Percentiles rank a stretch among this genome's conserved stretches.
Conservation (phyloP, 2,797 vertebrate species). For the Loris lydekkerianus region DNA sequence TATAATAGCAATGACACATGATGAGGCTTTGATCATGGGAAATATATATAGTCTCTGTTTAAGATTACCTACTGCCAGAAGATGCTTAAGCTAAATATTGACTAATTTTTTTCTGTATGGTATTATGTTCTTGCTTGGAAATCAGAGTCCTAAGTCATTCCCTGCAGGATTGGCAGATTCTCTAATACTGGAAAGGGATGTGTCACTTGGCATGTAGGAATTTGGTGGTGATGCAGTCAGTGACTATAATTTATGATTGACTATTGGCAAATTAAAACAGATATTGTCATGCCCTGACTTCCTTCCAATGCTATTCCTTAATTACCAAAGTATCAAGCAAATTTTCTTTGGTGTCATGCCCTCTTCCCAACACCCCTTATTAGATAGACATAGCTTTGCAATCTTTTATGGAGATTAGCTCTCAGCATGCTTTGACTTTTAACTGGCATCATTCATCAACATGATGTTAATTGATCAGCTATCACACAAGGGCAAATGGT, state of each 20-base stretch:
- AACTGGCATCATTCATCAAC: slow-evolving; percentile 37
- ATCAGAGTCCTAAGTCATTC: not conserved
- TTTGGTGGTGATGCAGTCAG: not conserved
- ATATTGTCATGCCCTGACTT: not conserved
- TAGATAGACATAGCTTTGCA: not conserved
- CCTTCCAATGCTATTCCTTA: slow-evolving; percentile 7
- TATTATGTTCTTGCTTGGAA: slow-evolving; percentile 38
- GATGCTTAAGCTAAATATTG: not conserved
- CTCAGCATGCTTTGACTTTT: not conserved
- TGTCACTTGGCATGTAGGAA: not conserved
- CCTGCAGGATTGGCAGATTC: not conserved
- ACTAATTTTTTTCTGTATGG: not conserved
- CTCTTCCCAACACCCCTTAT: not conserved
- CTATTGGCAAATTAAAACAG: slow-evolving; percentile 38
- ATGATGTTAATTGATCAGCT: not conserved
- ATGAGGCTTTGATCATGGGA: not conserved
- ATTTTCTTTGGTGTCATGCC: not conserved
- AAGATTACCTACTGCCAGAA: slow-evolving; percentile 23
- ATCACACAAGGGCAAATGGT: not conserved
- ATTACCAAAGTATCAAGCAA: not conserved
- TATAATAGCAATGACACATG: not conserved
- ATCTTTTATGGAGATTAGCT: not conserved
- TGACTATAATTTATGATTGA: not conserved
- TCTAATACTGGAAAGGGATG: not conserved
- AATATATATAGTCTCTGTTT: not conserved